Evolutionary conservation across 2,113 vertebrate species (phyloP).

Genomic region (Muntiacus muntjak): DNA sequence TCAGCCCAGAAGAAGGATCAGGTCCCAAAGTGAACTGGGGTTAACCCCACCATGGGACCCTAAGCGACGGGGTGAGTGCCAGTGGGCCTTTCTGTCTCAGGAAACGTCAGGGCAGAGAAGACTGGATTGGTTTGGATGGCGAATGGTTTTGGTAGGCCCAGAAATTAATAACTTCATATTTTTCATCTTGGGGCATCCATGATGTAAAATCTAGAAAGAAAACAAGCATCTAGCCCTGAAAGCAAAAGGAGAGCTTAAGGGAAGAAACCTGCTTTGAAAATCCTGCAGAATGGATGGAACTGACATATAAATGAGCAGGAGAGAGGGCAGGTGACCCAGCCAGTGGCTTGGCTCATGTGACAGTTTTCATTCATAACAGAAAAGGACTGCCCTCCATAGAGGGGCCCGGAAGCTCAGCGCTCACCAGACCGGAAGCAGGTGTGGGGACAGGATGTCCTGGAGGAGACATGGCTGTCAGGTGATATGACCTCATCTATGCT

Average conservation of each 20-base stretch:
- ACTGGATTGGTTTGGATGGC: neutral
- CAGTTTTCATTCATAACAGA: neutral
- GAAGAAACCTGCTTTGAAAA: neutral
- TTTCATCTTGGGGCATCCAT: neutral
- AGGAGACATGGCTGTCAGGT: rapidly evolving
- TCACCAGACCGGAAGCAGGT: rapidly evolving
- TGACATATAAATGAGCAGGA: neutral
- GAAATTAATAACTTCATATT: neutral
- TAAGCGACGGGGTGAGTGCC: rapidly evolving
- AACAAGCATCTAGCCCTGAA: neutral
- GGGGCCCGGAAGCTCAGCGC: rapidly evolving
- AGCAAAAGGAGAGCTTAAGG: neutral
- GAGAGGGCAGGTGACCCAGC: neutral
- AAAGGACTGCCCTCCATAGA: neutral
- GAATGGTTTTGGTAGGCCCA: neutral
- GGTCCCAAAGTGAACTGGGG: no score
- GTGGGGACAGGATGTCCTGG: neutral
- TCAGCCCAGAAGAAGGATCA: neutral
- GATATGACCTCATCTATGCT: no score
- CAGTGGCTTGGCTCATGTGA: neutral
- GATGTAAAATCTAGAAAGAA: neutral
- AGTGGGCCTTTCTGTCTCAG: rapidly evolving
- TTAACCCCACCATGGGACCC: neutral
- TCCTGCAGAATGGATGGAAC: neutral
- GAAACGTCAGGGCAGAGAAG: neutral